These are phyloP conservation scores for Ispidina picta DNA, from an alignment of 2,797 vertebrate species.

Conservation along the genomic window DNA sequence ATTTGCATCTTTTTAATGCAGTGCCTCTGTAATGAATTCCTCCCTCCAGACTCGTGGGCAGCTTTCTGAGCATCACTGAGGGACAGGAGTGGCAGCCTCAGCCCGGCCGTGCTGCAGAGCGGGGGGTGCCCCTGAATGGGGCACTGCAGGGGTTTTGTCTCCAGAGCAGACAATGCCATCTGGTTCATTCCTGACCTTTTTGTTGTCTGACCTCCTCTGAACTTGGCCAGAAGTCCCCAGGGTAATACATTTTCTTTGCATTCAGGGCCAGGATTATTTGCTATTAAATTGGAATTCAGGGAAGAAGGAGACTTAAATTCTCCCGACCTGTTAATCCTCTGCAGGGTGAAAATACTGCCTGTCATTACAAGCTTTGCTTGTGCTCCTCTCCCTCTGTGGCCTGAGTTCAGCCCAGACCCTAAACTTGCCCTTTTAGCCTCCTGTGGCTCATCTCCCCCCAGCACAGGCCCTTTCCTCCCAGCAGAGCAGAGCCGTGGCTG, in stretches of 20 bases:
- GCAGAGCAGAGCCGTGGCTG: too few species aligned
- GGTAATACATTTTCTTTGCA: constrained; percentile 10
- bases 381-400: neutral
- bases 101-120: too few species aligned
- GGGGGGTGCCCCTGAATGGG: too few species aligned
- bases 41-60: constrained; percentile 50
- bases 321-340: constrained; percentile 57
- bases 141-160: neutral
- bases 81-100: neutral
- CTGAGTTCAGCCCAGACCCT: neutral
- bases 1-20: constrained; percentile 74
- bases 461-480: too few species aligned
- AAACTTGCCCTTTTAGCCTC: constrained; percentile 24
- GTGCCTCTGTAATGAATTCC: constrained; percentile 67
- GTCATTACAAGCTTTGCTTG: neutral
- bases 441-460: neutral
- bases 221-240: constrained; percentile 48
- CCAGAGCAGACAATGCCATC: neutral
- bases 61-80: neutral
- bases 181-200: constrained; percentile 43
- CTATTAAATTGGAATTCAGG: constrained; percentile 49
- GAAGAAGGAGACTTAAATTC: constrained; percentile 39
- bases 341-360: constrained; percentile 1
- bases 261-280: constrained; percentile 48
- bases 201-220: constrained; percentile 50